These are phyloP conservation scores for Eurystomus glaucurus DNA, from an alignment of 2,797 vertebrate species.

Conservation along the genomic window DNA sequence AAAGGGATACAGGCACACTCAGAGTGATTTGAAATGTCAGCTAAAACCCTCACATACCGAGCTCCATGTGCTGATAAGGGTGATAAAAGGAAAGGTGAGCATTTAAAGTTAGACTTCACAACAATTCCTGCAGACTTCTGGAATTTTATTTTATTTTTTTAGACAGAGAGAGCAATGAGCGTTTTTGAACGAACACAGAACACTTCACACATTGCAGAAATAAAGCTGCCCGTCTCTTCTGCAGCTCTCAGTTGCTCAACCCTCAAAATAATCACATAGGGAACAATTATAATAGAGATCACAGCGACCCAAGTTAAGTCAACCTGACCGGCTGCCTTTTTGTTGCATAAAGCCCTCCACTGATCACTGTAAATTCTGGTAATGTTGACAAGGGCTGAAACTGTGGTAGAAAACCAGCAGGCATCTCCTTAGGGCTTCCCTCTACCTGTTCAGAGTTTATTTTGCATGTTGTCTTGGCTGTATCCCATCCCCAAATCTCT, in stretches of 20 bases:
- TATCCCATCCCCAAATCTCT: background rate
- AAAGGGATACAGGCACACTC: conserved; percentile 54
- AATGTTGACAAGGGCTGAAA: conserved; percentile 16
- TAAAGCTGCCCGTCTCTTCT: conserved; percentile 7
- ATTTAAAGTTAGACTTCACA: conserved; percentile 70
- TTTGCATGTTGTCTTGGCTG: background rate
- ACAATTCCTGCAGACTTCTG: conserved; percentile 52
- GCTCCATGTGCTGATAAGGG: conserved; percentile 50
- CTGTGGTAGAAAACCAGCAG: background rate
- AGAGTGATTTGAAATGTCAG: conserved; percentile 61
- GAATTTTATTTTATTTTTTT: conserved; percentile 32
- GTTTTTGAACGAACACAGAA: background rate
- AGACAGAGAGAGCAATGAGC: background rate
- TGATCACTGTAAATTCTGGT: background rate
- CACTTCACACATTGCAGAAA: conserved; percentile 12
- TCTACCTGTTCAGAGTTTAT: background rate
- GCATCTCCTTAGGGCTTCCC: background rate
- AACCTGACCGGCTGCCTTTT: conserved; percentile 42
- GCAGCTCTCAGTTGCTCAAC: conserved; percentile 40
- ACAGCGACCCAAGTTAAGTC: conserved; percentile 43
- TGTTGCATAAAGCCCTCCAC: conserved; percentile 21
- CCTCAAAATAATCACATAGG: conserved; percentile 59
- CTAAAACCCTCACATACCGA: conserved; percentile 20
- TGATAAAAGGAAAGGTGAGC: conserved; percentile 61
- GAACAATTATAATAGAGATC: conserved; percentile 64